Conservation (phyloP, 2,888 invertebrate species). For the Elegia similella region DNA sequence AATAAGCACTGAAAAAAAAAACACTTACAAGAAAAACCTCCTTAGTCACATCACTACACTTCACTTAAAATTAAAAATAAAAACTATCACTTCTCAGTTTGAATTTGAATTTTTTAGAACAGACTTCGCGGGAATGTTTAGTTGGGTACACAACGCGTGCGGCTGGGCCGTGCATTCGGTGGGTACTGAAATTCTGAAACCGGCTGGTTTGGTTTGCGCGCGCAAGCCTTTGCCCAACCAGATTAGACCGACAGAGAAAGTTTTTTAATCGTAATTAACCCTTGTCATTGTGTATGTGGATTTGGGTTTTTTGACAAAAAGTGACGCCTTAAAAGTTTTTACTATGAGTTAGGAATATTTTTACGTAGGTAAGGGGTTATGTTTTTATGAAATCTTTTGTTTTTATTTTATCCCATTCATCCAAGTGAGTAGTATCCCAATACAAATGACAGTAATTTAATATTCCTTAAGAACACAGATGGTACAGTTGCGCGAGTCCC, state of each 20-base stretch:
- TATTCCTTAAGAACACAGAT: too few relatives aligned
- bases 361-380: too few relatives aligned
- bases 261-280: conserved; percentile 11
- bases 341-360: not conserved
- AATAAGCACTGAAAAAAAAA: not conserved
- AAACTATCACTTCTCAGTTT: conserved; percentile 5
- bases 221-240: not conserved
- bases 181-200: conserved; percentile 1
- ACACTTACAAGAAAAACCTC: conserved; percentile 2
- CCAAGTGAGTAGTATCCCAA: too few relatives aligned
- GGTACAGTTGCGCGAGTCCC: too few relatives aligned
- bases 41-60: conserved; percentile 8
- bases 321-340: not conserved
- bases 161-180: not conserved
- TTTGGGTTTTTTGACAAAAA: not conserved
- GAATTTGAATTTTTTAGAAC: not conserved
- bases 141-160: not conserved
- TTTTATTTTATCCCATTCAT: too few relatives aligned
- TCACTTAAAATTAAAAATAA: not conserved
- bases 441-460: too few relatives aligned
- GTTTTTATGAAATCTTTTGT: too few relatives aligned
- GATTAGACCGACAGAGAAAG: conserved; percentile 4
- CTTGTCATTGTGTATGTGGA: conserved; percentile 13
- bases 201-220: not conserved
- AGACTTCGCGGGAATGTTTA: not conserved